Evolutionary conservation across 2,888 invertebrate genomes (phyloP), one percentile per base, ranked within the genome.

Genomic region (Chalcis sispes): DNA sequence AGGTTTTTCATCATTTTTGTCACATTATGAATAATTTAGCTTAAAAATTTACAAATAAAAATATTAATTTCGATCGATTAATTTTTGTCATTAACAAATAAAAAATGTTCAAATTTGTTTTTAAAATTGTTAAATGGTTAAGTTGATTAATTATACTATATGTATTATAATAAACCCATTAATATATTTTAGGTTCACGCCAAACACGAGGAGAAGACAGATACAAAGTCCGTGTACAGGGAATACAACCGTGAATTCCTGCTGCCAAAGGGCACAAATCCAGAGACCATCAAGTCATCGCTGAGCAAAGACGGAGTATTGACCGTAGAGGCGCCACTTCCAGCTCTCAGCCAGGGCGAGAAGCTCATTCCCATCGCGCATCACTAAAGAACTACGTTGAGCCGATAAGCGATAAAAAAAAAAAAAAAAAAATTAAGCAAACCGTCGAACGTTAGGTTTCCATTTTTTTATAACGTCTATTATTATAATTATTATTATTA

Each of bases 241-340:
- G 98, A 99, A 90, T 99, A 98, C 93, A 98, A 98, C 90, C 93
- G 98, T 82, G 98, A 98, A 90, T 99, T 98, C 92, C 91, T 98
- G 89, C 91, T 99, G 89, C 99, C 98, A 5, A 96, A 97, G 89
- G 98, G 98, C 84, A 97, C 98, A 76, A 97, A 98, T 90, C 98
- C 98, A 0, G 98, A 98, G 90, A 93, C 94, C 81, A 98, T 99
- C 90, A 96, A 96, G 89, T 98, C 98, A 36, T 98, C 98, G 58
- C 91, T 99, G 87, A 97, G 97, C 88, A 96, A 97, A 89, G 98
- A 98, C 88, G 99, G 99, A 54, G 96, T 98, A 36, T 92, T 99
- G 78, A 98, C 98, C 42, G 98, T 99, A 61, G 98, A 98, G 89
- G 98, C 98, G 27, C 98, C 98, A 1, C 91, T 99, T 87, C 98